Evolutionary conservation across 2,888 invertebrate genomes (phyloP), one percentile per base, ranked within the genome.

Genomic region (Pterostichus madidus): DNA sequence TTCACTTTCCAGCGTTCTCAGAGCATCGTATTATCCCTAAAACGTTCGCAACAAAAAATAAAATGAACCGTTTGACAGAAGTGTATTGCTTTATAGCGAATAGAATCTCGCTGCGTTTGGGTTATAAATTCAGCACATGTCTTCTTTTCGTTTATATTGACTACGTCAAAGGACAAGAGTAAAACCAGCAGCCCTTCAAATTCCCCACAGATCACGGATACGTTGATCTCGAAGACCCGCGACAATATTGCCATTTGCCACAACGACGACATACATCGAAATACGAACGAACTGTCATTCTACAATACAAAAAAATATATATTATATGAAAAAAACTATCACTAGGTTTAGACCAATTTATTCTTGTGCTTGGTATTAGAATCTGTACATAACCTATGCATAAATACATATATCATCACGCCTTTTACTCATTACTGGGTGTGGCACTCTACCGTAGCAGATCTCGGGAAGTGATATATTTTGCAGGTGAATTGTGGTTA

Each of bases 171-270:
- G 49, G 49, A n/a, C 6, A 10, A 10, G n/a, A 49, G 49, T 49
- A 49, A 4, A 2, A 10, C 31, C 11, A 59, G 59, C 59, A 17
- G 17, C 59, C 59, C 24, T 24, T 59, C 59, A 68, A 68, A 68
- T 44, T 68, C 68, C 68, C 68, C 5, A n/a, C n/a, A n/a, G n/a
- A n/a, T n/a, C n/a, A n/a, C n/a, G 13, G 68, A 68, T 39, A 68
- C 15, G 15, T 39, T 68, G 68, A 39, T 68, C 13, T 68, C 15
- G n/a, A n/a, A 59, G 10, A 4, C 49, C 2, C 49, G 13, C 24
- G 8, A 11, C 59, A 53, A 53, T 53, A 53, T 53, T 59, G 31
- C 59, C 59, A 31, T 24, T 11, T 10, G n/a, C 5, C n/a, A 5
- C 49, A n/a, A n/a, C n/a, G n/a, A 49, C 11, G 31, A 7, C n/a